Base-by-base conservation (phyloP, 2,797 vertebrate species). In the Remorina albescens region DNA sequence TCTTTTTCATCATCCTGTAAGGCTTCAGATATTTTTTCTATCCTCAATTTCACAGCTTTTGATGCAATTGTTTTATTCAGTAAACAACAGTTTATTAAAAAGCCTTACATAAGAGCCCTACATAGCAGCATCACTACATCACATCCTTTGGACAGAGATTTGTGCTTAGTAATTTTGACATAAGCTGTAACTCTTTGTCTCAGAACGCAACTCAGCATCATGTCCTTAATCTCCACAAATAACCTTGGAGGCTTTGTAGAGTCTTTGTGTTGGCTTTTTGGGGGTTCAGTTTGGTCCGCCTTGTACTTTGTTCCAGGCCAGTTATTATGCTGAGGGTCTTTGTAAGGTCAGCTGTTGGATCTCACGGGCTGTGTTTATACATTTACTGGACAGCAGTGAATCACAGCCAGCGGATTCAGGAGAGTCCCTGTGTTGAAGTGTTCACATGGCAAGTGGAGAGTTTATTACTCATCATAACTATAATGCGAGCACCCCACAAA, bases 301-400 rank as follows among this genome's bases (percentile, higher is more conserved):
- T 50, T 37, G 6, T 67, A 2, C 30, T 8, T 32, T 28, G 16
- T 23, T 51, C 8, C 26, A n/a, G 5, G 8, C 16, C 7, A 0
- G 15, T 11, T 9, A 3, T 34, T 37, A 26, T 16, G 51, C 46
- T 10, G 76, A 28, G 47, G 65, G 18, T 56, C 28, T 50, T 68
- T 51, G 26, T 36, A 19, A 62, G 70, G 62, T 85, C 81, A 74
- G 78, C 87, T 84, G 88, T 11, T 58, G 64, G 34, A 32, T 21
- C 66, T 85, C 67, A 36, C 71, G 51, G 63, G 15, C 65, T 78
- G 75, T 91, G 89, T 93, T 93, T 91, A 92, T 79, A 81, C 81
- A 37, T 51, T 51, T 1, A 0, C 42, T 2, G 70, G 68, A 41
- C 72, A n/a, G 46, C 81, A 25, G 75, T 86, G 86, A 83, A 85